phyloP scores from a whole-genome alignment of 2,888 invertebrate species.

The Drosophila atroscutellata region DNA sequence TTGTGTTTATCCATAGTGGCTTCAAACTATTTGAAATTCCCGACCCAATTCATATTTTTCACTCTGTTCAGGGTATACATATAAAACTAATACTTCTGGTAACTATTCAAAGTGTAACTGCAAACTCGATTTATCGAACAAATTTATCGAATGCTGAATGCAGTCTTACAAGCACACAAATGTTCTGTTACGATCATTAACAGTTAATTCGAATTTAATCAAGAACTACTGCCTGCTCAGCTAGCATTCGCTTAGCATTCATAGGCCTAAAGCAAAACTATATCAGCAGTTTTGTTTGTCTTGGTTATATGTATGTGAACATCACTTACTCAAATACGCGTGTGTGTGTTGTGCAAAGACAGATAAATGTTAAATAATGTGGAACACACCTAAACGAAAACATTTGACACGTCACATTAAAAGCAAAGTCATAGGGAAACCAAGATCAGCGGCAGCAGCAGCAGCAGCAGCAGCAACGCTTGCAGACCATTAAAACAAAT shows the following conservation, averaged over 20 bases:
- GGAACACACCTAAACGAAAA: conserved; percentile 15
- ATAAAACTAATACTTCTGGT: background rate
- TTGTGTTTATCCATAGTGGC: background rate
- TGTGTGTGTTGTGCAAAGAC: conserved; percentile 10
- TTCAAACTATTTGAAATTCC: background rate
- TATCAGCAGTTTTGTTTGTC: background rate
- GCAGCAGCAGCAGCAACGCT: conserved; percentile 10
- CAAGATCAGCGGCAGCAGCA: conserved; percentile 5
- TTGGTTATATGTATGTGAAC: background rate
- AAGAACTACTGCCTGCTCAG: background rate
- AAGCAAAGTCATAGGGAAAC: conserved; percentile 33
- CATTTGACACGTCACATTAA: conserved; percentile 63
- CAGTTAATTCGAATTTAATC: background rate
- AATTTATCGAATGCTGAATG: background rate
- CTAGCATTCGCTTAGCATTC: background rate
- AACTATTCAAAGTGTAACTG: background rate
- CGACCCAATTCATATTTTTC: background rate
- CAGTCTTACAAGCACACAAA: background rate
- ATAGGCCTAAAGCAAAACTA: background rate
- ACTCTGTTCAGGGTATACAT: background rate
- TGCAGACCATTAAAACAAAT: conserved; percentile 35
- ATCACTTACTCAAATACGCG: background rate
- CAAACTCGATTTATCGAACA: background rate
- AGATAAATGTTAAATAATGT: conserved; percentile 26
- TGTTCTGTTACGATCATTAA: background rate